Evolutionary conservation across 2,888 invertebrate genomes (phyloP).

Genomic region (Sipha maydis): DNA sequence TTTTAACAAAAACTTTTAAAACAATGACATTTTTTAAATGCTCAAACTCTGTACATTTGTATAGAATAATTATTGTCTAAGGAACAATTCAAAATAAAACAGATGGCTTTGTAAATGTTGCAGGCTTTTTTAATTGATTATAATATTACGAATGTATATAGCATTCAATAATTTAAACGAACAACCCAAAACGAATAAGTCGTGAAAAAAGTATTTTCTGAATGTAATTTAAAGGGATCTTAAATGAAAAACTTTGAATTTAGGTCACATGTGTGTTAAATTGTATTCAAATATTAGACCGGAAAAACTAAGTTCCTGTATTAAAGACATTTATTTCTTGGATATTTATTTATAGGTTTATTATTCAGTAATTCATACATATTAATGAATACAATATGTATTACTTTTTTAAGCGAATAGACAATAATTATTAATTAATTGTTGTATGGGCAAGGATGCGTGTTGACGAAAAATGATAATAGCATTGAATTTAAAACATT

Average conservation of each 20-base stretch:
- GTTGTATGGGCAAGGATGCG: neutral
- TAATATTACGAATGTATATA: constrained; percentile 36
- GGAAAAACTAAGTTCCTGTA: neutral
- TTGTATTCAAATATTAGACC: constrained; percentile 3
- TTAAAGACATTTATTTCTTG: neutral
- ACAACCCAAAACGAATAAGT: constrained; percentile 28
- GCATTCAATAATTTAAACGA: constrained; percentile 37
- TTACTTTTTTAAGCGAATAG: too few species aligned
- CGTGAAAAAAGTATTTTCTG: constrained; percentile 30
- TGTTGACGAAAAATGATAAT: neutral
- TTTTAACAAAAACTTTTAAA: neutral
- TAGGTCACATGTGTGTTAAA: constrained; percentile 46
- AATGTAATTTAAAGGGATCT: constrained; percentile 48
- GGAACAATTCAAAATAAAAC: neutral
- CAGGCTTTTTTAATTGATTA: neutral
- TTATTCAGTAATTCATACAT: neutral
- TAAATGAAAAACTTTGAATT: constrained; percentile 30
- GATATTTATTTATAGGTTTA: neutral
- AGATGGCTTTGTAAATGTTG: neutral
- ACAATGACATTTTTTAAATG: neutral
- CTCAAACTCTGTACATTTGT: neutral
- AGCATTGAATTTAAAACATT: neutral
- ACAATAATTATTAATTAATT: too few species aligned
- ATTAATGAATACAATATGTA: neutral
- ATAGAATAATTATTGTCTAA: neutral